Evolutionary conservation across 2,113 vertebrate species (phyloP).

Genomic region (Dipodomys ordii): DNA sequence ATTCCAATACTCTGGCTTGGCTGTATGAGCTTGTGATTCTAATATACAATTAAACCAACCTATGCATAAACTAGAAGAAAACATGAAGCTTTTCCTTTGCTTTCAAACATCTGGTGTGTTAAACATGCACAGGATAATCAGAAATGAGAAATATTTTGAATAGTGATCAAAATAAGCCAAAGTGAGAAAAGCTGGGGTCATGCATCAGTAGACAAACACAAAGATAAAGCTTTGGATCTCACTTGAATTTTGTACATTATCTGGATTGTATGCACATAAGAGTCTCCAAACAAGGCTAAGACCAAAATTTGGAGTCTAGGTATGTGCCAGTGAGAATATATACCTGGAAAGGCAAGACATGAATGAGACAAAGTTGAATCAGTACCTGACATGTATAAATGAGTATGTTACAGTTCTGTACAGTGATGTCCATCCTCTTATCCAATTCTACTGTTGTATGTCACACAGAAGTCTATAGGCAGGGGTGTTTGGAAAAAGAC

Average conservation of each 20-base stretch:
- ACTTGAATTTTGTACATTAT: too few relatives aligned
- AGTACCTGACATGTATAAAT: not conserved
- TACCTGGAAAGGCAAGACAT: not conserved
- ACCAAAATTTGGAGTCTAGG: not conserved
- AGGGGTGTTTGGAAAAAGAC: not conserved
- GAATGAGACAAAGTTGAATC: not conserved
- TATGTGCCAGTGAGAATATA: not conserved
- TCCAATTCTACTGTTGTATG: not conserved
- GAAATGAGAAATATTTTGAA: not conserved
- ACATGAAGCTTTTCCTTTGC: not conserved
- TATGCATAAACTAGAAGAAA: not conserved
- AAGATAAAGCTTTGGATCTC: not conserved
- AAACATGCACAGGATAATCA: not conserved
- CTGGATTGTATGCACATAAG: too few relatives aligned
- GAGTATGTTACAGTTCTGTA: not conserved
- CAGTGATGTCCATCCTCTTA: not conserved
- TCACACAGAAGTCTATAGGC: not conserved
- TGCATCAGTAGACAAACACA: not conserved
- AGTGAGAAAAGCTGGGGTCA: not conserved
- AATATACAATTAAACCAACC: not conserved
- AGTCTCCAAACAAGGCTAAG: not conserved
- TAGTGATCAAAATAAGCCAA: not conserved
- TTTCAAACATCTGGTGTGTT: not conserved
- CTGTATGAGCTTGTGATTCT: not conserved
- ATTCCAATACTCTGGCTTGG: constrained; percentile 54